Percentiles rank a stretch among this genome's conserved stretches.
phyloP scores from a whole-genome alignment of 2,888 invertebrate genomes.

The Drosophila quinaria region DNA sequence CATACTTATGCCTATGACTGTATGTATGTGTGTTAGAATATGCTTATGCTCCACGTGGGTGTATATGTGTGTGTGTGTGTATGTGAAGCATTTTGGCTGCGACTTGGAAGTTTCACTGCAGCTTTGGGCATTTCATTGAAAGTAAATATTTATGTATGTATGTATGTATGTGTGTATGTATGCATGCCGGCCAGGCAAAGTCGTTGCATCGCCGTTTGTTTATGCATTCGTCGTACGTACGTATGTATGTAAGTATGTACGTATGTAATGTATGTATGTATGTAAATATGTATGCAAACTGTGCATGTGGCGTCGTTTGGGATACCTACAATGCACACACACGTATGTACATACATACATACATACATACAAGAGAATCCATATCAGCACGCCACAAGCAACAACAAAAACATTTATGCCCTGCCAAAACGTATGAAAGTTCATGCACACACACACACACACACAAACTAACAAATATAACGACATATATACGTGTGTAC shows the following conservation, averaged over 20 bases:
- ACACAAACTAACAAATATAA: slow-evolving; percentile 35
- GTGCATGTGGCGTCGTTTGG: slow-evolving; percentile 39
- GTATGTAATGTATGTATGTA: slow-evolving; percentile 7
- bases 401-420: slow-evolving; percentile 59
- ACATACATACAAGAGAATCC: slow-evolving; percentile 62
- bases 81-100: slow-evolving; percentile 36
- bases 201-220: slow-evolving; percentile 33
- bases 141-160: slow-evolving; percentile 61
- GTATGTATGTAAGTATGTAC: slow-evolving; percentile 3
- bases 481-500: slow-evolving; percentile 7
- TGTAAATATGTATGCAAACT: slow-evolving; percentile 27
- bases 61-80: slow-evolving; percentile 22
- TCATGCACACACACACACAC: slow-evolving; percentile 58
- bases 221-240: slow-evolving; percentile 28
- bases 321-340: slow-evolving; percentile 44
- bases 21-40: slow-evolving; percentile 18
- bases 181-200: slow-evolving; percentile 25
- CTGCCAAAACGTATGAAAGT: slow-evolving; percentile 68
- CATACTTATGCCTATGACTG: too few relatives aligned
- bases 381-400: slow-evolving; percentile 65
- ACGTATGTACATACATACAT: slow-evolving; percentile 26
- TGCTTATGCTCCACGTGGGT: slow-evolving; percentile 2
- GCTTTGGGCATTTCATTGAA: slow-evolving; percentile 66
- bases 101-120: slow-evolving; percentile 54
- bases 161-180: background rate